Conservation (phyloP, 53 echinoderm and acorn worm species). For the Patiria pectinifera region DNA sequence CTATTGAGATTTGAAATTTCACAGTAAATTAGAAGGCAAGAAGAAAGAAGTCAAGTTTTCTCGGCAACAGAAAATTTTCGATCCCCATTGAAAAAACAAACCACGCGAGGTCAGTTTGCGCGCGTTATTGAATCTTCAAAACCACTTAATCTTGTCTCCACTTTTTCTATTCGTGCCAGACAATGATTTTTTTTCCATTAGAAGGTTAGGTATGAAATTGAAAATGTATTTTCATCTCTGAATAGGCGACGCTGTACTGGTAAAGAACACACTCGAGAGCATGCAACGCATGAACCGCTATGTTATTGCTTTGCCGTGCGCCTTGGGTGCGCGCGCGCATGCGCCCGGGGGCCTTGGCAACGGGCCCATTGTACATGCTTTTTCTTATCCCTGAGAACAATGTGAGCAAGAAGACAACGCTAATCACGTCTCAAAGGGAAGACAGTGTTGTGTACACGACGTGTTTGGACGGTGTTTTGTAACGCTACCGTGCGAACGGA, state of each 20-base stretch:
- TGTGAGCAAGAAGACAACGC: slow-evolving; percentile 18
- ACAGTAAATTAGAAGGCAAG: no score
- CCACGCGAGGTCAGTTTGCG: neutral
- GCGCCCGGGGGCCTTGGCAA: slow-evolving; percentile 32
- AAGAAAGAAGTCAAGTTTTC: no score
- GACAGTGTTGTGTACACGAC: neutral
- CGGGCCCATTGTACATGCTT: slow-evolving; percentile 7
- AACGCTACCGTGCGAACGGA: neutral
- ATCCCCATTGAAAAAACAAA: no score
- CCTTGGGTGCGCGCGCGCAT: neutral
- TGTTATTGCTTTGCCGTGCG: neutral
- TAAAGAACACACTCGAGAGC: neutral
- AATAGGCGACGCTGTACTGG: neutral
- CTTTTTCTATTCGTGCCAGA: neutral
- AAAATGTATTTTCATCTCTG: neutral
- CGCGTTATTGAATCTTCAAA: neutral
- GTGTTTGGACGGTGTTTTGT: neutral
- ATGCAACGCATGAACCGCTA: neutral
- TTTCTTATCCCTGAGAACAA: slow-evolving; percentile 18
- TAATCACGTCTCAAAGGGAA: slow-evolving; percentile 13
- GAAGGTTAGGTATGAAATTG: neutral
- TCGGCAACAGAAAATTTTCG: no score
- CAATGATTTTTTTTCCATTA: neutral
- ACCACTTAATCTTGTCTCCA: neutral
- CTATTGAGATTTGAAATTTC: no score